Evolutionary conservation across 2,113 vertebrate species (phyloP).

Genomic region (Oceanodroma tethys): DNA sequence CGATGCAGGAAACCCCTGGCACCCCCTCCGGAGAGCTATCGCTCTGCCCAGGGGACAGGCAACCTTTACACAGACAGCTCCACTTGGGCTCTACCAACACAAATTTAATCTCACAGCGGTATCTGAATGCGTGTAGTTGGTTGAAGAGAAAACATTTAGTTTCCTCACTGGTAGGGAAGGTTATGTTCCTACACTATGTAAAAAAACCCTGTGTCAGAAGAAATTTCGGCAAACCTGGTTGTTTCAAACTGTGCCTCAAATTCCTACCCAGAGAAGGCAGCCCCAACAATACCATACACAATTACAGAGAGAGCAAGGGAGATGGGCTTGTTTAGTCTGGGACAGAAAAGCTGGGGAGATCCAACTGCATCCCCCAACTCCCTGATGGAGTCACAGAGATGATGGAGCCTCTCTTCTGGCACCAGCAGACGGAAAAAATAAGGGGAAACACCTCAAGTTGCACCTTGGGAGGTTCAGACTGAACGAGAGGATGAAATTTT

Average conservation of each 20-base stretch:
- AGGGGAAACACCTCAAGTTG: not conserved
- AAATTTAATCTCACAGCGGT: not conserved
- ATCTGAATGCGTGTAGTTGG: not conserved
- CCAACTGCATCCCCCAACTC: not conserved
- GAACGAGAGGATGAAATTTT: not conserved
- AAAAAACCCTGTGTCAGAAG: not conserved
- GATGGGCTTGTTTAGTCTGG: not conserved
- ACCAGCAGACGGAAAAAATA: not conserved
- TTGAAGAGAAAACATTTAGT: not conserved
- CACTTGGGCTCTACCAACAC: not conserved
- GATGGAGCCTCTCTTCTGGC: not conserved
- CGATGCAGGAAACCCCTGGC: not conserved
- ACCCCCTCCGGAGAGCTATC: not conserved
- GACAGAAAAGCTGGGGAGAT: not conserved
- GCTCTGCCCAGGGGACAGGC: not conserved
- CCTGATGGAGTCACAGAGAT: not conserved
- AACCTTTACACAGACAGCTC: not conserved
- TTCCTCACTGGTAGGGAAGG: not conserved
- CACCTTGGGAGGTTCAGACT: not conserved
- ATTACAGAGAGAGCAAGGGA: not conserved
- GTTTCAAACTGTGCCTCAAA: not conserved
- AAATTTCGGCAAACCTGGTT: not conserved
- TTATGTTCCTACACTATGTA: not conserved
- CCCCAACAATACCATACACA: not conserved
- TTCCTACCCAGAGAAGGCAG: not conserved